Base-by-base conservation (phyloP, 2,797 vertebrate genomes). In the Hafferia zeledoni region DNA sequence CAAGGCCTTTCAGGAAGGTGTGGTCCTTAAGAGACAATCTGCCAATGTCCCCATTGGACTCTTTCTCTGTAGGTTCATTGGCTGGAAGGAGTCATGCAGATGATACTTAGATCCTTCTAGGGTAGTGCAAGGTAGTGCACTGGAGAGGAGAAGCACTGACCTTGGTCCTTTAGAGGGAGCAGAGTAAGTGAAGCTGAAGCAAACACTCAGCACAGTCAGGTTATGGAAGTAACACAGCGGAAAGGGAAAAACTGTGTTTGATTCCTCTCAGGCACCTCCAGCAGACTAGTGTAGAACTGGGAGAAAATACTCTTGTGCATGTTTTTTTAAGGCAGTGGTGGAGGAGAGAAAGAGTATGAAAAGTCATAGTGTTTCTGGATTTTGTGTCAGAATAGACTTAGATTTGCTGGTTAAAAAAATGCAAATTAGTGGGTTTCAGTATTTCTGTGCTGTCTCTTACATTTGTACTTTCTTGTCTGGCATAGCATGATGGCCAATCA, bases 151-250 rank as follows among this genome's bases (percentile, higher is more conserved):
- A 55, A 30, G 28, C 76, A 55, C 28, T 5, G 7, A 16, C 59
- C 23, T 72, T 10, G 10, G 4, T 72, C 43, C 3, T 49, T 52
- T n/a, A 18, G 53, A 33, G 71, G 25, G 2, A 46, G 77, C 43
- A 87, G 70, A 23, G 71, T 33, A 72, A 55, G 43, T 35, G 20
- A 52, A 69, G 55, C 59, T 30, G 37, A 69, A 84, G 55, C 63
- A 52, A 61, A 31, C 28, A 23, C 14, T 56, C 16, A 17, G 13
- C 57, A 50, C 13, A 43, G 55, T 23, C 59, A 33, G n/a, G 31
- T 37, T 56, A 7, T 41, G 27, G 17, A 35, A 64, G 63, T 24
- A 41, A 25, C 2, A 1, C 30, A 22, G 63, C 0, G 0, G 33
- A 28, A 78, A 59, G 56, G 27, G 31, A 59, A 35, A 65, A 84